Evolutionary conservation across 1,140 invertebrate genomes (phyloP).

Genomic region (Drosophila littoralis): DNA sequence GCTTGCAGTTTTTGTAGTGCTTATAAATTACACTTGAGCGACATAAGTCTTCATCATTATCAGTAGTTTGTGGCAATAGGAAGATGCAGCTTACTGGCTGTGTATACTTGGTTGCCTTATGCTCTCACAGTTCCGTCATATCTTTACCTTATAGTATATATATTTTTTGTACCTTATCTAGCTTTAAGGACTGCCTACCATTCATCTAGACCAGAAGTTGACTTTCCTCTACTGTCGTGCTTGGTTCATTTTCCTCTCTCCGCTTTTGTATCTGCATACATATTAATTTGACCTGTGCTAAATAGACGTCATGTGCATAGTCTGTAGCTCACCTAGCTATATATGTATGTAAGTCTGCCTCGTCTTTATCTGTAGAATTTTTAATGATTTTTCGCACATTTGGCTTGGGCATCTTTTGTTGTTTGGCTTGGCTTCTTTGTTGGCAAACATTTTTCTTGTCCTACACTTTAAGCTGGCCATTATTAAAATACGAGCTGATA

Average conservation of each 20-base stretch:
- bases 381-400: slow-evolving; percentile 73
- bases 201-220: slow-evolving; percentile 39
- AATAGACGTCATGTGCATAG: slow-evolving; percentile 64
- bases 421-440: slow-evolving; percentile 66
- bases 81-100: not conserved
- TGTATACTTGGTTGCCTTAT: not conserved
- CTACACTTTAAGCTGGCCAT: slow-evolving; percentile 80
- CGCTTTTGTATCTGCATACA: slow-evolving; percentile 57
- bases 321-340: slow-evolving; percentile 42
- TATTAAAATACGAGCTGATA: slow-evolving; percentile 79
- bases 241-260: slow-evolving; percentile 21
- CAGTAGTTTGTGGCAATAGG: not conserved
- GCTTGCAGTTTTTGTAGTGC: slow-evolving; percentile 53
- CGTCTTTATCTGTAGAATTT: slow-evolving; percentile 63
- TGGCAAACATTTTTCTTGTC: slow-evolving; percentile 80
- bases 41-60: slow-evolving; percentile 54
- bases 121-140: slow-evolving; percentile 10
- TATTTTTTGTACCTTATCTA: slow-evolving; percentile 13
- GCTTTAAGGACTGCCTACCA: slow-evolving; percentile 34
- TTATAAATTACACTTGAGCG: slow-evolving; percentile 66
- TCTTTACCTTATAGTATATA: not conserved
- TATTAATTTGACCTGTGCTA: slow-evolving; percentile 72
- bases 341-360: slow-evolving; percentile 36
- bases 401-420: slow-evolving; percentile 55
- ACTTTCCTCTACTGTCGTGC: slow-evolving; percentile 25